Evolutionary conservation across 2,888 invertebrate genomes (phyloP).

Genomic region (Acleris emargana): DNA sequence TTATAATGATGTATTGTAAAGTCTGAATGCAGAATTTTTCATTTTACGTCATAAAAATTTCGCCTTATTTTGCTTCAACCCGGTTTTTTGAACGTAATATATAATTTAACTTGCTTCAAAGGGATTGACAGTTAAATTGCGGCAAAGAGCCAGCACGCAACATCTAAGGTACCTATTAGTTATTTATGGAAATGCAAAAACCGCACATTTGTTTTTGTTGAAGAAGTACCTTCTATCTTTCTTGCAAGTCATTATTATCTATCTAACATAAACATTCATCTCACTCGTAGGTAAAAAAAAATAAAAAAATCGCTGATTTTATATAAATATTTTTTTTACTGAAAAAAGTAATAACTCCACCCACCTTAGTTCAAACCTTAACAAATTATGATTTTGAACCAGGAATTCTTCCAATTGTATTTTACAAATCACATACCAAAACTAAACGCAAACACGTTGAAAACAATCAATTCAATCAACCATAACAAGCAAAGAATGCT

Average conservation of each 20-base stretch:
- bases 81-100: conserved; percentile 6
- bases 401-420: background rate
- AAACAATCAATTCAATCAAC: conserved; percentile 19
- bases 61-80: conserved; percentile 6
- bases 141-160: conserved; percentile 26
- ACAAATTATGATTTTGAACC: too few relatives aligned
- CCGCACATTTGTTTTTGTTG: background rate
- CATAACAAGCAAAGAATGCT: conserved; percentile 29
- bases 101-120: conserved; percentile 25
- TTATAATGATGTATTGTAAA: conserved; percentile 13
- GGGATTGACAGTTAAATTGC: conserved; percentile 36
- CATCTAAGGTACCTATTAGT: conserved; percentile 14
- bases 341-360: too few relatives aligned
- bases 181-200: conserved; percentile 16
- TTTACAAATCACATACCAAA: conserved; percentile 17
- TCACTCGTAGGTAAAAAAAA: too few relatives aligned
- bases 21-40: conserved; percentile 1
- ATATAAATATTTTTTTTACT: too few relatives aligned
- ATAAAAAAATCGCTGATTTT: too few relatives aligned
- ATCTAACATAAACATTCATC: too few relatives aligned
- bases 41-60: background rate
- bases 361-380: too few relatives aligned
- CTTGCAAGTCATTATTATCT: too few relatives aligned
- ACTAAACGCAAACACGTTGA: conserved; percentile 16
- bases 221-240: too few relatives aligned